Evolutionary conservation across 1,140 invertebrate species (phyloP).

Genomic region (Reticulitermes speratus): DNA sequence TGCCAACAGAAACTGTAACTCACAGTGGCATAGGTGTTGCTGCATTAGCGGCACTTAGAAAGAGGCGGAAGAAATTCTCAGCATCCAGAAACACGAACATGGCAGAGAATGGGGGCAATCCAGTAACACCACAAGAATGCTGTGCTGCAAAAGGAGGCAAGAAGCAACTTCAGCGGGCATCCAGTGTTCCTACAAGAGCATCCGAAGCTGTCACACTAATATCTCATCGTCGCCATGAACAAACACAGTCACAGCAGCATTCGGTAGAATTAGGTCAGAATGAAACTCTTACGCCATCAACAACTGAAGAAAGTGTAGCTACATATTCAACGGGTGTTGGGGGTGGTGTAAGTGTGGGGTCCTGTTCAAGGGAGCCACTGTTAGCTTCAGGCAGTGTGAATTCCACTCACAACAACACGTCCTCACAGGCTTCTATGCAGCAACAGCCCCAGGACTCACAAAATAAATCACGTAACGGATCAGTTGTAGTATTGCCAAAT

Average conservation of each 20-base stretch:
- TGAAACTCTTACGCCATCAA: conserved; percentile 50
- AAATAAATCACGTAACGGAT: conserved; percentile 47
- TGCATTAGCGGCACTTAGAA: conserved; percentile 67
- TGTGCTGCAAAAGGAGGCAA: conserved; percentile 41
- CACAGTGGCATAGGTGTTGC: conserved; percentile 34
- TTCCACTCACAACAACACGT: conserved; percentile 26
- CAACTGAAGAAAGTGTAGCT: conserved; percentile 55
- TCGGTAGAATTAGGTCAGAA: conserved; percentile 19
- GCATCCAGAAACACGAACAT: conserved; percentile 63
- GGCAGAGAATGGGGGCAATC: conserved; percentile 38
- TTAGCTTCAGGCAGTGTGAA: not conserved
- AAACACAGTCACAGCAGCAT: conserved; percentile 23
- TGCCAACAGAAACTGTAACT: not conserved
- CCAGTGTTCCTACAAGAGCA: conserved; percentile 57
- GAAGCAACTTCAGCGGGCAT: conserved; percentile 56
- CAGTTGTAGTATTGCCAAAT: conserved; percentile 52
- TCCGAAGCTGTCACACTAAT: conserved; percentile 25
- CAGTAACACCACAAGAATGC: conserved; percentile 40
- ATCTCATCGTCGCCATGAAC: conserved; percentile 19
- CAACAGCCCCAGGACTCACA: conserved; percentile 19
- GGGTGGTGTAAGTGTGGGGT: conserved; percentile 22
- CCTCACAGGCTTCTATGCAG: not conserved
- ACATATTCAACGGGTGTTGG: conserved; percentile 26
- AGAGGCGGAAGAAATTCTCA: conserved; percentile 77
- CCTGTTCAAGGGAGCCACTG: conserved; percentile 22